A percentile compares a stretch with the other conserved stretches of the same genome.
Conservation (phyloP, 2,113 vertebrate species). For the Rhabdomys dilectus region DNA sequence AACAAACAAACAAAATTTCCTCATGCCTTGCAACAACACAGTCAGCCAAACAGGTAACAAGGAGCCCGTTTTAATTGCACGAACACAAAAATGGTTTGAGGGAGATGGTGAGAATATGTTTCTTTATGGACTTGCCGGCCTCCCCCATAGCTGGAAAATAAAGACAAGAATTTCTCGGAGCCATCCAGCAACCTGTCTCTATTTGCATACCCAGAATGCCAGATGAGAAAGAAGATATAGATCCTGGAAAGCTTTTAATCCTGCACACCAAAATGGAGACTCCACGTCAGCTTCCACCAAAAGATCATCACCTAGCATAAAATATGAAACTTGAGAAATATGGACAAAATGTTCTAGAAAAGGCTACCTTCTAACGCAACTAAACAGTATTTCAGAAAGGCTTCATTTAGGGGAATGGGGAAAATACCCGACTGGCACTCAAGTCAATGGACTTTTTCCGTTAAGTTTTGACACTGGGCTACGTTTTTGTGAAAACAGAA, state of each 20-base stretch:
- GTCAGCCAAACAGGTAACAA: slow-evolving; percentile 30
- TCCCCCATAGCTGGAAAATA: neutral
- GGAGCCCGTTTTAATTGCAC: neutral
- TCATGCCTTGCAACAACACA: slow-evolving; percentile 28
- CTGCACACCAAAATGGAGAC: slow-evolving; percentile 67
- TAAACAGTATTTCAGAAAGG: slow-evolving; percentile 26
- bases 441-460: neutral
- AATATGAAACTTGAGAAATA: slow-evolving; percentile 26
- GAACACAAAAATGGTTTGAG: neutral
- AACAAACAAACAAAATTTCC: neutral
- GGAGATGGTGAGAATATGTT: neutral
- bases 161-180: neutral
- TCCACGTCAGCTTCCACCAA: slow-evolving; percentile 25
- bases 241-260: slow-evolving; percentile 14
- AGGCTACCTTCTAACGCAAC: slow-evolving; percentile 18
- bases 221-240: neutral
- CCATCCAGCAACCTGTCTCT: neutral
- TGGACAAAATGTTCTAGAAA: slow-evolving; percentile 36
- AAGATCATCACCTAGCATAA: slow-evolving; percentile 12
- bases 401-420: neutral
- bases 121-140: neutral
- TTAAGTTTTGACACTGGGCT: neutral
- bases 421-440: slow-evolving; percentile 10
- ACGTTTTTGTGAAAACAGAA: neutral
- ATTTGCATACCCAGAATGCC: slow-evolving; percentile 8